Evolutionary conservation across 2,113 vertebrate species (phyloP).

Genomic region (Onychostoma macrolepis): DNA sequence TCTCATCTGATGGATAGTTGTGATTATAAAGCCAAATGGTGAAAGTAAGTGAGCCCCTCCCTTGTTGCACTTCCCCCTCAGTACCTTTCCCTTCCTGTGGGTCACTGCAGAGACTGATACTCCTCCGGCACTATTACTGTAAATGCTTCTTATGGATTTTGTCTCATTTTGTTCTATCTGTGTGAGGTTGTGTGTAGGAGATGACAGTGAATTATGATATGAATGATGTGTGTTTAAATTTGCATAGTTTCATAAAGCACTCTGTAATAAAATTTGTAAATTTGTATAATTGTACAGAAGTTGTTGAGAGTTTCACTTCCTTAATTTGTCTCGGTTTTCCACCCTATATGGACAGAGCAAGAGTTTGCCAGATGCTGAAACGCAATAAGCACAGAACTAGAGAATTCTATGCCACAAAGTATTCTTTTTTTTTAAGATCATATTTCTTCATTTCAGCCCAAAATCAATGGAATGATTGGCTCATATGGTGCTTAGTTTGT

Average conservation of each 20-base stretch:
- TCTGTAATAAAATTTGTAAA: conserved; percentile 55
- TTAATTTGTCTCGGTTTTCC: neutral
- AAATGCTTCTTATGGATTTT: conserved; percentile 20
- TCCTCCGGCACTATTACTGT: conserved; percentile 19
- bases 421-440: neutral
- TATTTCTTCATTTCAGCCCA: neutral
- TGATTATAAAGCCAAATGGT: conserved; percentile 14
- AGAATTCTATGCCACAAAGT: neutral
- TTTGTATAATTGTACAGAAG: conserved; percentile 36
- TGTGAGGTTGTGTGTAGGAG: conserved; percentile 26
- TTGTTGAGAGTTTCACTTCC: neutral
- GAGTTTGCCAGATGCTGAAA: neutral
- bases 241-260: conserved; percentile 49
- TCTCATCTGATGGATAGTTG: neutral
- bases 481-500: neutral
- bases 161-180: conserved; percentile 1
- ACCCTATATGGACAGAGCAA: neutral
- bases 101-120: neutral
- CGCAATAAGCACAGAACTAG: neutral
- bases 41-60: conserved; percentile 20
- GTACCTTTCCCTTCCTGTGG: neutral
- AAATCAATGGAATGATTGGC: neutral
- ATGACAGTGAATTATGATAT: conserved; percentile 1
- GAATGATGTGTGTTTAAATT: conserved; percentile 40
- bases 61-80: conserved; percentile 24